Conservation (phyloP, 2,113 vertebrate genomes). For the Stomatorhinus ivindoensis region DNA sequence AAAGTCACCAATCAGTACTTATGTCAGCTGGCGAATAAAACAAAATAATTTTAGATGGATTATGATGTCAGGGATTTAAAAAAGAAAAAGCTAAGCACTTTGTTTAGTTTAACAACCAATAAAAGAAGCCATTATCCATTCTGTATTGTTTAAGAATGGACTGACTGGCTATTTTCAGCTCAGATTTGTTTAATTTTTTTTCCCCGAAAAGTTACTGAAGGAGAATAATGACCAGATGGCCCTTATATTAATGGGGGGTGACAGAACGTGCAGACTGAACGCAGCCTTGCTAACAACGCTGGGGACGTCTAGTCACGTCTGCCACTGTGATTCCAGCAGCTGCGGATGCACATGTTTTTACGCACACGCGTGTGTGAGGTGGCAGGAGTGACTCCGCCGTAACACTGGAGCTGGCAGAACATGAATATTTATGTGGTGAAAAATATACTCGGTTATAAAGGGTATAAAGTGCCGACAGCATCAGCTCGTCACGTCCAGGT, state of each 20-base stretch:
- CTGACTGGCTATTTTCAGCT: neutral
- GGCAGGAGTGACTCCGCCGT: neutral
- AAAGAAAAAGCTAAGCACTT: neutral
- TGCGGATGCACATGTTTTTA: neutral
- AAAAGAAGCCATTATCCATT: neutral
- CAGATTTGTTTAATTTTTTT: neutral
- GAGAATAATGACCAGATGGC: neutral
- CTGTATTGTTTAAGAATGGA: neutral
- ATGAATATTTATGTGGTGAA: neutral
- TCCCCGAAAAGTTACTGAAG: neutral
- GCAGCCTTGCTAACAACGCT: neutral
- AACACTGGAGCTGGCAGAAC: neutral
- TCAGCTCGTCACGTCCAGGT: neutral
- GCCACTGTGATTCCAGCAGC: neutral
- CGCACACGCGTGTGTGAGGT: neutral
- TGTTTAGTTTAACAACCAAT: neutral
- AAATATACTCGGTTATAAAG: neutral
- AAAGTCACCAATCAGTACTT: neutral
- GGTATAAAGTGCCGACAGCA: neutral
- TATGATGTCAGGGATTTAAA: neutral
- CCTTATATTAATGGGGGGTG: neutral
- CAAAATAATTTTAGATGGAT: neutral
- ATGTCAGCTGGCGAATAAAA: neutral
- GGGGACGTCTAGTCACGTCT: neutral
- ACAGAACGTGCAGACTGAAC: neutral